Base-by-base conservation (phyloP, 2,797 vertebrate species). In the Hephaestus fuliginosus region DNA sequence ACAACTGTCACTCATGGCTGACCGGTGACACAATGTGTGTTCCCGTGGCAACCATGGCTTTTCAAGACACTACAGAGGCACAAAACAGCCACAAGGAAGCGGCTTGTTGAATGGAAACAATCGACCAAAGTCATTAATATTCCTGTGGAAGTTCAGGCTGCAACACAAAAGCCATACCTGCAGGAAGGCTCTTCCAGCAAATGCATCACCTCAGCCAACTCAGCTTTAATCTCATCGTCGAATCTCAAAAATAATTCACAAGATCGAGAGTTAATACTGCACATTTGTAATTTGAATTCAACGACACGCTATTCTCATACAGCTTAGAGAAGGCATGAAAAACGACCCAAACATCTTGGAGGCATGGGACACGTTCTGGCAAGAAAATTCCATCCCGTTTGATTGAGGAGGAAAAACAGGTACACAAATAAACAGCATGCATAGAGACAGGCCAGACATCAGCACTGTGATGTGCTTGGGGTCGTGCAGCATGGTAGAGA, bases 401-500 rank as follows among this genome's bases (percentile, higher is more conserved):
- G 88, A 82, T 74, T 88, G 74, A 81, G 75, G 67, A 82, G 81
- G 60, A 81, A 86, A 81, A 90, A 78, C 74, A 86, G 81, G 79
- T 86, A 92, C 83, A 93, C 84, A 94, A 94, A 93, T 92, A 96
- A 95, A 94, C 88, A 93, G 84, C 83, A 76, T 90, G 85, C 74
- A 76, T 30, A 77, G 66, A 92, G 89, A 88, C 84, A 87, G 88
- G 92, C 79, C 85, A 84, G 86, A 90, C 92, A 89, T 89, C 83
- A 86, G 90, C 80, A 79, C 82, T 78, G 85, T 82, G 89, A 94
- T 93, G 93, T 90, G 92, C 89, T 92, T 85, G 89, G 88, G 95
- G 93, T 94, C 92, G 91, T 94, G 86, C 91, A 91, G 94, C 94
- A 94, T 87, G 91, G 86, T 91, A 48, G 90, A 92, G 90, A 94